These are phyloP conservation scores for Drosophila mimica DNA, from an alignment of 2,888 invertebrate species.

Conservation along the genomic window DNA sequence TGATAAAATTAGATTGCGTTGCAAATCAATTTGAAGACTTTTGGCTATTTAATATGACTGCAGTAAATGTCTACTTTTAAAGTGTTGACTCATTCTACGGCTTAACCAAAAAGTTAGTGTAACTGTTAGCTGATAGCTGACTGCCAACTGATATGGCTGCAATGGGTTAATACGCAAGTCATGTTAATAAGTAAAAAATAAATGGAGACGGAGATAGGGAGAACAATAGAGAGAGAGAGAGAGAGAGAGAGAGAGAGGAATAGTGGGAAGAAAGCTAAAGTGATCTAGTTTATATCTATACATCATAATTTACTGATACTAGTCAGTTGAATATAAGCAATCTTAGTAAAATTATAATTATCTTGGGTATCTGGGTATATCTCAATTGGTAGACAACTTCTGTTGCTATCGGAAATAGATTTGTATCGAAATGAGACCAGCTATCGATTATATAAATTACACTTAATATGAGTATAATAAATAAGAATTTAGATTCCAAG, in stretches of 20 bases:
- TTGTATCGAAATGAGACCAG: background rate
- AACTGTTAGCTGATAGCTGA: conserved; percentile 35
- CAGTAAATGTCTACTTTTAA: conserved; percentile 9
- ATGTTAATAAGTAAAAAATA: background rate
- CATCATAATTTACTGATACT: background rate
- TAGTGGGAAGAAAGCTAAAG: background rate
- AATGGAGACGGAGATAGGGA: fast-evolving
- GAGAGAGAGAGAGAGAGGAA: fast-evolving
- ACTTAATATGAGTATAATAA: background rate
- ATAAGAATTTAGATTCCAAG: background rate
- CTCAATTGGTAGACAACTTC: background rate
- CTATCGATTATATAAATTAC: background rate
- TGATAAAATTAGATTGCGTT: conserved; percentile 8
- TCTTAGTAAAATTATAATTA: background rate
- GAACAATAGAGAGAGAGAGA: background rate
- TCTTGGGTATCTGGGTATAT: background rate
- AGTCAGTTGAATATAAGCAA: background rate
- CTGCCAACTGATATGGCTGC: conserved; percentile 12
- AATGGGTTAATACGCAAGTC: background rate
- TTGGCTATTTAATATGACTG: conserved; percentile 19
- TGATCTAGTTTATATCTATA: background rate
- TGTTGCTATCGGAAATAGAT: background rate
- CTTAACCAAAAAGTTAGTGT: conserved; percentile 5
- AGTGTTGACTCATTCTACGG: conserved; percentile 26
- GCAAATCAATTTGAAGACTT: conserved; percentile 28